These are phyloP conservation scores for Frankliniella intonsa DNA, from an alignment of 2,888 invertebrate genomes.

Conservation along the genomic window DNA sequence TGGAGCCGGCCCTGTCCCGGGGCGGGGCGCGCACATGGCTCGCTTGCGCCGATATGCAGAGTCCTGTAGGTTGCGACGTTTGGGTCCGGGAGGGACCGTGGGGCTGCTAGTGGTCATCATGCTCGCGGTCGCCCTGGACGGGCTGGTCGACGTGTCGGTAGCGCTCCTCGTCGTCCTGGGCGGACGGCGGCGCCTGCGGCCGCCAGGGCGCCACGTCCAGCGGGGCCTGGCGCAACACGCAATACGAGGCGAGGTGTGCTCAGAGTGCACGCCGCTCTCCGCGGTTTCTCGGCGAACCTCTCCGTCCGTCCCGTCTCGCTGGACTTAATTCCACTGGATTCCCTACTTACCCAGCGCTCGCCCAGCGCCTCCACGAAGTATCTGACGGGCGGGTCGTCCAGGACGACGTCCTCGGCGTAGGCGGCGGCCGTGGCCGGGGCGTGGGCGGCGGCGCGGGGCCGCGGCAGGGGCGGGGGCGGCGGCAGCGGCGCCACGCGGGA, in stretches of 20 bases:
- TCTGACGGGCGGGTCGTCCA: constrained; percentile 17
- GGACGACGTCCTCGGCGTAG: background rate
- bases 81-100: no score
- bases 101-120: constrained; percentile 5
- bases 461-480: background rate
- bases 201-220: background rate
- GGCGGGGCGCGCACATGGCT: background rate
- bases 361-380: background rate
- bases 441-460: background rate
- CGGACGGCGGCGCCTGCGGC: background rate
- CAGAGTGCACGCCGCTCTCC: background rate
- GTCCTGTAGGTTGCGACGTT: background rate
- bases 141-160: background rate
- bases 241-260: no score
- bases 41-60: background rate
- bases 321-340: background rate
- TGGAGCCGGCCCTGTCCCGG: background rate
- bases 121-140: background rate
- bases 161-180: background rate
- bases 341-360: background rate
- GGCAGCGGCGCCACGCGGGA: background rate
- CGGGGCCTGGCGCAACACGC: background rate
- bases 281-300: background rate
- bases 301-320: background rate
- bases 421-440: background rate